These are phyloP conservation scores for Trissolcus brochymenae DNA, from an alignment of 2,888 invertebrate species.

Conservation along the genomic window DNA sequence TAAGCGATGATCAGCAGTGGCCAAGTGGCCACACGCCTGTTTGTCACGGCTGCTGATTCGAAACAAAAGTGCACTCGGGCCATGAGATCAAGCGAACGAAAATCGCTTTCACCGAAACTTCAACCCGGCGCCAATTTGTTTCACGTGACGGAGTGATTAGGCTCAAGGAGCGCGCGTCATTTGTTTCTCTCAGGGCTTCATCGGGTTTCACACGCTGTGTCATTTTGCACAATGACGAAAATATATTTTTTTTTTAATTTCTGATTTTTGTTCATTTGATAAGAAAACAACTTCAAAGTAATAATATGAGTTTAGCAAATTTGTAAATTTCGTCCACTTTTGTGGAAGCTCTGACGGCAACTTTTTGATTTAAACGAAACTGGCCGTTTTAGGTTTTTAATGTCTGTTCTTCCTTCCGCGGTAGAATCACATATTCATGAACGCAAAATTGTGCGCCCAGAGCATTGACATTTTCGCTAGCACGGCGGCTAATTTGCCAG, in stretches of 20 bases:
- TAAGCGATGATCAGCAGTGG: too few species aligned
- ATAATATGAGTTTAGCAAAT: too few species aligned
- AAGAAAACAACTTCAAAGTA: not conserved
- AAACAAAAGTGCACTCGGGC: slow-evolving; percentile 25
- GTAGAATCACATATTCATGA: not conserved
- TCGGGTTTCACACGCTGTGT: not conserved
- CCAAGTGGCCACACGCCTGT: slow-evolving; percentile 22
- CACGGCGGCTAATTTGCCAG: slow-evolving; percentile 63
- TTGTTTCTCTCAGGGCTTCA: not conserved
- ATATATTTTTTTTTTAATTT: too few species aligned
- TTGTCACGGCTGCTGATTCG: slow-evolving; percentile 43
- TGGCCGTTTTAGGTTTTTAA: not conserved
- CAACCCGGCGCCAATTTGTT: not conserved
- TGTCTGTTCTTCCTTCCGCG: not conserved
- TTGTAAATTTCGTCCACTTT: not conserved
- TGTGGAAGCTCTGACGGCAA: not conserved
- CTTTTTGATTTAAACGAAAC: not conserved
- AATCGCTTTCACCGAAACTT: slow-evolving; percentile 5
- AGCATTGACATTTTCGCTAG: slow-evolving; percentile 31
- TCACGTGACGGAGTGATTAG: not conserved
- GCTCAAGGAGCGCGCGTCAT: not conserved
- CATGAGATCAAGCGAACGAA: slow-evolving; percentile 28
- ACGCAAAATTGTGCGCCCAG: slow-evolving; percentile 6
- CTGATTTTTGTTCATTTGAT: too few species aligned
- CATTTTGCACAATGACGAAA: slow-evolving; percentile 2